A percentile compares a stretch with the other conserved stretches of the same genome.
Evolutionary conservation across 2,888 invertebrate species (phyloP).

Genomic region (Macrophya alboannulata): DNA sequence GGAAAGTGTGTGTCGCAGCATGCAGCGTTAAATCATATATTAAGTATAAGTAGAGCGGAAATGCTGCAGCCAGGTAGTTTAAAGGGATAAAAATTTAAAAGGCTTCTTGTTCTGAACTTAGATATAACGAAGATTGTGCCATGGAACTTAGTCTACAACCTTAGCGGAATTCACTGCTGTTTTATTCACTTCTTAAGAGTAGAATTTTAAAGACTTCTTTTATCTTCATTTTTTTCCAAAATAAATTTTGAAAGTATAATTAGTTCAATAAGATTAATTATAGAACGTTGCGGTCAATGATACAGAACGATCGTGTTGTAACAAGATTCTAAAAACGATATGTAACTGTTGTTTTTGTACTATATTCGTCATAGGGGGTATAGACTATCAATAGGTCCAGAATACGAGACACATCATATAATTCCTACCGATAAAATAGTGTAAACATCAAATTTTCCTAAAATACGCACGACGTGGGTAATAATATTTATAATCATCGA

Average conservation of each 20-base stretch:
- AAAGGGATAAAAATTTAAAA: constrained; percentile 16
- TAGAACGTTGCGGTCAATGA: not conserved
- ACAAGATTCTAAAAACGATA: not conserved
- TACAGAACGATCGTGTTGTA: not conserved
- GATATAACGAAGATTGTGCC: not conserved
- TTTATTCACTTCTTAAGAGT: too few relatives aligned
- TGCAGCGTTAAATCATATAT: not conserved
- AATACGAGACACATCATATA: not conserved
- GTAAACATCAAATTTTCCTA: constrained; percentile 6
- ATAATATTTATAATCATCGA: not conserved
- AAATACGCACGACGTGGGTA: not conserved
- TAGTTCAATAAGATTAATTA: not conserved
- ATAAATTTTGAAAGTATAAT: not conserved
- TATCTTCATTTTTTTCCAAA: too few relatives aligned
- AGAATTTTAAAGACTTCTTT: not conserved
- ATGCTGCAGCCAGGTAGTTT: not conserved
- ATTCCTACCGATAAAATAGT: not conserved
- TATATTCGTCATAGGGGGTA: constrained; percentile 8
- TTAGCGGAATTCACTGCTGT: not conserved
- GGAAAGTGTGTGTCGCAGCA: not conserved
- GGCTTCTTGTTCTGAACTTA: constrained; percentile 15
- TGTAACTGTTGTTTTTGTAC: not conserved
- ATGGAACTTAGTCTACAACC: not conserved
- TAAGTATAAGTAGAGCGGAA: not conserved
- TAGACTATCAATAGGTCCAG: not conserved